Conservation (phyloP, 2,113 vertebrate genomes). For the Hemichromis elongatus region DNA sequence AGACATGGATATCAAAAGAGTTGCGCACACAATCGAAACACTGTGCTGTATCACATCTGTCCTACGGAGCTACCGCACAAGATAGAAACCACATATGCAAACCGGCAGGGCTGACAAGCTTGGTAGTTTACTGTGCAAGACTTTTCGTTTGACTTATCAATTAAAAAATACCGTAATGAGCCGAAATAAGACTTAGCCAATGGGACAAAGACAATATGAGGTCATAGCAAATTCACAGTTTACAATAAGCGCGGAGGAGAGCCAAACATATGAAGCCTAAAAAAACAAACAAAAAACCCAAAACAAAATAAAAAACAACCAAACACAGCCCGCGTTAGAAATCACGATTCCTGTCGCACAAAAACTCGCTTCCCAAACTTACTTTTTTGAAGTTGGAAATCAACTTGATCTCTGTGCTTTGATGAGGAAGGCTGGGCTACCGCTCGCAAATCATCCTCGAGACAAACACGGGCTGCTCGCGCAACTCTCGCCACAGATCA, state of each 20-base stretch:
- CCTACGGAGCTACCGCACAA: not conserved
- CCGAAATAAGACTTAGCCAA: not conserved
- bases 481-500: conserved; percentile 32
- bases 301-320: not conserved
- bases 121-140: not conserved
- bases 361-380: conserved; percentile 31
- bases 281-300: not conserved
- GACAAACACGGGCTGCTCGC: conserved; percentile 26
- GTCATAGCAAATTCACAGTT: not conserved
- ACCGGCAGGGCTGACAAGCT: not conserved
- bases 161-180: not conserved
- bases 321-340: not conserved
- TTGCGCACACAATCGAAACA: not conserved
- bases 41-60: not conserved
- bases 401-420: conserved; percentile 48
- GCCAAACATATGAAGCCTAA: not conserved
- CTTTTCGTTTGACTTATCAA: not conserved
- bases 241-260: not conserved
- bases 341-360: not conserved
- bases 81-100: not conserved
- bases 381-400: conserved; percentile 63
- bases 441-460: conserved; percentile 50
- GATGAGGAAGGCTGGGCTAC: conserved; percentile 56
- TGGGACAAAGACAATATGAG: not conserved
- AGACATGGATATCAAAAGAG: not conserved